Percentiles rank a stretch among this genome's conserved stretches.
These are phyloP conservation scores for Gonioctena quinquepunctata DNA, from an alignment of 1,140 invertebrate genomes.

Conservation along the genomic window DNA sequence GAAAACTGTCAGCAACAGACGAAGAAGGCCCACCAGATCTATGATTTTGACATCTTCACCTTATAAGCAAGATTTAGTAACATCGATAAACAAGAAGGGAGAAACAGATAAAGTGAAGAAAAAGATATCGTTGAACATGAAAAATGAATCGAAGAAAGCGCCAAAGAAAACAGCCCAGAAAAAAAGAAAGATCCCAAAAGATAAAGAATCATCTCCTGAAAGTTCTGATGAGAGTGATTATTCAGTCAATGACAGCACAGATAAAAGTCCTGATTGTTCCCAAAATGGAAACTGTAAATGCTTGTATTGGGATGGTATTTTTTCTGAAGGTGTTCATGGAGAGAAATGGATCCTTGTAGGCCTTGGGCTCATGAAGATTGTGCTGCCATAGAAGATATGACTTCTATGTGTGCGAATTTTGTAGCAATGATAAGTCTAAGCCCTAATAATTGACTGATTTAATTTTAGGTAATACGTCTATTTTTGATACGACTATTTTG, in stretches of 20 bases:
- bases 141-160: background rate
- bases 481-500: background rate
- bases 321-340: background rate
- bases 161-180: constrained; percentile 10
- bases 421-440: background rate
- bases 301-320: background rate
- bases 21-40: constrained; percentile 23
- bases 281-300: constrained; percentile 7
- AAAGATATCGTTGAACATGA: too few relatives aligned
- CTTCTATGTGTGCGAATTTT: background rate
- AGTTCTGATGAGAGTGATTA: constrained; percentile 19
- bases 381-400: background rate
- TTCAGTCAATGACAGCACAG: constrained; percentile 17
- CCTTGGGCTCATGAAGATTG: background rate
- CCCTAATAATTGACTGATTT: background rate
- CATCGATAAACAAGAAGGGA: constrained; percentile 10
- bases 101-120: background rate
- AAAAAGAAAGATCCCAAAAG: constrained; percentile 22
- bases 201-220: constrained; percentile 9
- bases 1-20: constrained; percentile 13
- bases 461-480: background rate
- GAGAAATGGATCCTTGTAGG: background rate
- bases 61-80: constrained; percentile 24
- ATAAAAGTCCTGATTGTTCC: constrained; percentile 18
- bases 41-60: constrained; percentile 23